Evolutionary conservation across 1,140 invertebrate species (phyloP).

Genomic region (Drosophila simulans): DNA sequence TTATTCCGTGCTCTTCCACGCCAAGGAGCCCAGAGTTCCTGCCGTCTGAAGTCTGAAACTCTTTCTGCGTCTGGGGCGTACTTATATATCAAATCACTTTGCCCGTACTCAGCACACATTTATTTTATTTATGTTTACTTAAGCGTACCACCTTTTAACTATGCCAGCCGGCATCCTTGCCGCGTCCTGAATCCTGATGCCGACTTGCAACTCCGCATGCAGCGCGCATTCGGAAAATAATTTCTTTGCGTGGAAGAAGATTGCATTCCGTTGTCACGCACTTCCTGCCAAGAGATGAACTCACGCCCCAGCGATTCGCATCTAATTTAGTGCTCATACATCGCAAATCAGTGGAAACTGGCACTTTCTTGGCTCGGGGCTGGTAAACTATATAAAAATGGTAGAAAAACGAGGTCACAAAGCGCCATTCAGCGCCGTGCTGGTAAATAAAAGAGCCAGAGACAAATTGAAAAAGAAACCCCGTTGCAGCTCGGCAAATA

Average conservation of each 20-base stretch:
- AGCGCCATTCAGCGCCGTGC: constrained; percentile 18
- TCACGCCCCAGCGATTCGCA: constrained; percentile 41
- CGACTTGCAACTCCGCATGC: constrained; percentile 17
- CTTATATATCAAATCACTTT: constrained; percentile 39
- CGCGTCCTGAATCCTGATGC: constrained; percentile 17
- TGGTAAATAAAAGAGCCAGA: constrained; percentile 36
- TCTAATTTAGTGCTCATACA: constrained; percentile 51
- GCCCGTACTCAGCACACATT: constrained; percentile 34
- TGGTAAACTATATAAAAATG: not conserved
- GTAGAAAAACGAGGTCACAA: constrained; percentile 39
- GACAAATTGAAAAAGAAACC: constrained; percentile 48
- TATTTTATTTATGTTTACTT: constrained; percentile 62
- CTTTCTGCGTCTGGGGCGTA: constrained; percentile 12
- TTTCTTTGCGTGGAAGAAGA: constrained; percentile 39
- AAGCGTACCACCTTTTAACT: constrained; percentile 43
- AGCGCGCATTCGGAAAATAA: constrained; percentile 46
- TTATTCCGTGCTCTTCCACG: no score
- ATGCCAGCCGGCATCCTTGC: constrained; percentile 10
- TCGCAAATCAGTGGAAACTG: constrained; percentile 43
- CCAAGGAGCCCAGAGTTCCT: constrained; percentile 15
- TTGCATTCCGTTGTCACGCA: constrained; percentile 48
- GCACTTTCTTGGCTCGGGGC: constrained; percentile 28
- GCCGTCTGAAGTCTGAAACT: constrained; percentile 10
- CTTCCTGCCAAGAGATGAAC: constrained; percentile 27
- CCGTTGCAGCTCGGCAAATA: constrained; percentile 16